Evolutionary conservation across 2,888 invertebrate species (phyloP).

Genomic region (Tethea ocularis): DNA sequence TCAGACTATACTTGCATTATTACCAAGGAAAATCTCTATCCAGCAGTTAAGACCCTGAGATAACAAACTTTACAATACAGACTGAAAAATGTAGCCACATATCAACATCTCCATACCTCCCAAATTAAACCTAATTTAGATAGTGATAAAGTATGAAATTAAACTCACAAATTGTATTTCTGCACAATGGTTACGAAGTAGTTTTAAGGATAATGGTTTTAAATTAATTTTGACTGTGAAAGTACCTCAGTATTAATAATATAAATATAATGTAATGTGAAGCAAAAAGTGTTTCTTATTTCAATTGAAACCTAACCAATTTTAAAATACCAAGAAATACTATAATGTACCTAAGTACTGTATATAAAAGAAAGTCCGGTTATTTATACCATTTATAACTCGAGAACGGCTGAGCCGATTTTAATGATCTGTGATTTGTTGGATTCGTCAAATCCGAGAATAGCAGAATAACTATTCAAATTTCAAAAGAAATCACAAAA

Average conservation of each 20-base stretch:
- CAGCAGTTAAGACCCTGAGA: neutral
- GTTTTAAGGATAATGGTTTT: slow-evolving; percentile 23
- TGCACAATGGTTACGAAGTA: slow-evolving; percentile 28
- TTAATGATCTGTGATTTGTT: too few relatives aligned
- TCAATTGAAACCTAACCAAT: too few relatives aligned
- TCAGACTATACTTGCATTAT: too few relatives aligned
- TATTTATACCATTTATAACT: too few relatives aligned
- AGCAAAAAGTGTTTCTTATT: slow-evolving; percentile 22
- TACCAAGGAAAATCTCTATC: too few relatives aligned
- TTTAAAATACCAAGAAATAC: too few relatives aligned
- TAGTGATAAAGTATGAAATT: neutral
- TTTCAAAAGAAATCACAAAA: too few relatives aligned
- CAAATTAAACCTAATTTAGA: neutral
- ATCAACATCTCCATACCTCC: slow-evolving; percentile 4
- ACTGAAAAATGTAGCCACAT: slow-evolving; percentile 5
- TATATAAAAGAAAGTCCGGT: too few relatives aligned
- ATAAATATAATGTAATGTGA: slow-evolving; percentile 32
- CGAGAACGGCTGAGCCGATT: too few relatives aligned
- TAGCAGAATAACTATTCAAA: too few relatives aligned
- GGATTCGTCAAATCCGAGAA: too few relatives aligned
- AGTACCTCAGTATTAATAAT: slow-evolving; percentile 26
- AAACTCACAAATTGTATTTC: slow-evolving; percentile 24
- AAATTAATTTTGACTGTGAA: slow-evolving; percentile 16
- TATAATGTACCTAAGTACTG: too few relatives aligned
- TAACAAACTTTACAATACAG: neutral